Base-by-base conservation (phyloP, 2,797 vertebrate species). In the Scomberomorus guttatus region DNA sequence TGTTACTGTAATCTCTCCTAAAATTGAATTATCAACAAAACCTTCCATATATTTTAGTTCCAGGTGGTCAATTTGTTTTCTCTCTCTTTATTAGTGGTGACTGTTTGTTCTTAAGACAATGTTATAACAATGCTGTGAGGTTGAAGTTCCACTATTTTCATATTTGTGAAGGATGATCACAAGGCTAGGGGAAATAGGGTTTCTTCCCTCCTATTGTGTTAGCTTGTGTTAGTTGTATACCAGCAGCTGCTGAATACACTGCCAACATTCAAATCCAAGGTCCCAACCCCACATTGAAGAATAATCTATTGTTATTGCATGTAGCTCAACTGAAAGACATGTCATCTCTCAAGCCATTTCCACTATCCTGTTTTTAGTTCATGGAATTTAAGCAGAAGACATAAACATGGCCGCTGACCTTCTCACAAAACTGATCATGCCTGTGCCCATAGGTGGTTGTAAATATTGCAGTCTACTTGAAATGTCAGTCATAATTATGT, bases 1-100 rank as follows among this genome's bases (percentile, higher is more conserved):
- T 96, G 96, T 97, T 96, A 95, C 96, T 97, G 97, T 96, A 96
- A 96, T 97, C 96, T 95, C 94, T 94, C 95, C 95, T 94, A 15
- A 95, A 95, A 97, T 96, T 95, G 95, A 96, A 96, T 95, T 95
- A 94, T 94, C 94, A 94, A 92, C 94, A 92, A 92, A 93, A 94
- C 95, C 93, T 95, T 95, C 96, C 93, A 93, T 95, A 83, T 92
- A 51, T 86, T 86, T 91, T 59, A 50, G 61, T 95, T 94, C 92
- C 85, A 95, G 95, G 95, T 95, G 95, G 67, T 95, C 88, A 82
- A 90, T 94, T 95, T 66, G 25, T 82, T 85, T 81, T 69, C 59
- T 64, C 32, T 9, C 11, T 84, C 75, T 82, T 69, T 96, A 95
- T 96, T 95, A 94, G 95, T 96, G 95, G 95, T 97, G 96, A 96